Base-by-base conservation (phyloP, 2,113 vertebrate genomes). In the Laterallus jamaicensis region DNA sequence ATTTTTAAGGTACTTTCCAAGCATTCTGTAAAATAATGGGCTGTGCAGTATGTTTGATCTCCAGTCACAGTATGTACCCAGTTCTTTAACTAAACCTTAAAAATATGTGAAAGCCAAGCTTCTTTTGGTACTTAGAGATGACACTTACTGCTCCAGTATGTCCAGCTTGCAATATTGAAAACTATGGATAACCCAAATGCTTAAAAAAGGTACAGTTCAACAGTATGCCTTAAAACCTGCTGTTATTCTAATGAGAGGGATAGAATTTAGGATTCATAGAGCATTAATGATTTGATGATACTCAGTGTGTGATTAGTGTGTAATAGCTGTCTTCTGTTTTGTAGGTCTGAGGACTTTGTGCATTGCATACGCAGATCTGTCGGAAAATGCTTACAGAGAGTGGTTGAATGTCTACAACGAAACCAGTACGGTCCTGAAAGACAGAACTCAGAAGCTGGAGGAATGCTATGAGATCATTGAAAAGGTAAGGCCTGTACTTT, bases 381-480 rank as follows among this genome's bases (percentile, higher is more conserved):
- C 98, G 21, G 99, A 99, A 96, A 96, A 62, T 1, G 97, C 97
- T 18, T 99, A 99, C 75, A 98, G 98, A 77, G 98, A 99, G 71
- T 99, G 99, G 99, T 69, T 99, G 81, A 98, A 98, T 42, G 96
- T 98, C 86, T 99, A 99, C 73, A 98, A 98, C 28, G 97, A 98
- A 81, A 95, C 96, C 94, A 99, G 99, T 97, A 99, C 98, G 5
- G 96, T 98, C 70, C 62, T 99, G 91, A 99, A 99, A 96, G 99
- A 99, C 96, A 98, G 99, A 42, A 92, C 98, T 63, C 98, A 98
- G 92, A 99, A 98, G 79, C 90, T 99, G 56, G 99, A 99, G 91
- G 99, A 99, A 64, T 99, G 99, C 91, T 99, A 99, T 16, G 99
- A 99, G 95, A 98, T 99, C 68, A 98, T 99, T 71, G 99, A 99